These are phyloP conservation scores for Scleropages formosus DNA, from an alignment of 2,797 vertebrate species.

Conservation along the genomic window DNA sequence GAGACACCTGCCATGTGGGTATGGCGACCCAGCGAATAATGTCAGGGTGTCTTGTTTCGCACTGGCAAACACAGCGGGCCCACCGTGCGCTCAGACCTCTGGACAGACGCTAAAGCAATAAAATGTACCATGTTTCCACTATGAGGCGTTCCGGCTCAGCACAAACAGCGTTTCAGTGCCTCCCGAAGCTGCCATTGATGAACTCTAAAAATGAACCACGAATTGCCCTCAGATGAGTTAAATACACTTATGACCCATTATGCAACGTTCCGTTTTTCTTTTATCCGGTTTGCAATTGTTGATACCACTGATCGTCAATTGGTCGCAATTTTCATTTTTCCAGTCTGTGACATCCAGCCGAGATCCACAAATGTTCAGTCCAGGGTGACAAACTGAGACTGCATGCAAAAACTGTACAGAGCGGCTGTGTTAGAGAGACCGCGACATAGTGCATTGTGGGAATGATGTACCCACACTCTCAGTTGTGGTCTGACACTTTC, in stretches of 20 bases:
- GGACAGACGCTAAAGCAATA: neutral
- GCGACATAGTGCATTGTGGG: too few species aligned
- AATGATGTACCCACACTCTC: too few species aligned
- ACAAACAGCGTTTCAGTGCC: neutral
- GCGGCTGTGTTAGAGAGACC: too few species aligned
- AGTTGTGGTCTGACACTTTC: too few species aligned
- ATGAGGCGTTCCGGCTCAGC: neutral
- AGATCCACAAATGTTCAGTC: too few species aligned
- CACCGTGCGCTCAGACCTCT: neutral
- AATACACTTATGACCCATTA: neutral
- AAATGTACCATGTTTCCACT: neutral
- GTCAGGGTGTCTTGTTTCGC: slow-evolving; percentile 4
- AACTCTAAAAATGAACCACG: neutral
- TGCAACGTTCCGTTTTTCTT: too few species aligned
- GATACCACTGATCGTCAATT: too few species aligned
- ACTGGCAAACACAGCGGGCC: neutral
- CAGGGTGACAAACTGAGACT: too few species aligned
- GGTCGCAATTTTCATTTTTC: too few species aligned
- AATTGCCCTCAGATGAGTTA: slow-evolving; percentile 31
- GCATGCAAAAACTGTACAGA: too few species aligned
- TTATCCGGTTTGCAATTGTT: too few species aligned
- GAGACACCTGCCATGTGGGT: neutral
- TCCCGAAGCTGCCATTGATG: slow-evolving; percentile 1
- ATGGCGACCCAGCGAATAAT: neutral
- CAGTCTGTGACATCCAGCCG: too few species aligned